Evolutionary conservation across 30 jellyfish, hydroid and myxozoan species (phyloP), one percentile per base, ranked within the genome.

Genomic region (Sanderia malayensis): DNA sequence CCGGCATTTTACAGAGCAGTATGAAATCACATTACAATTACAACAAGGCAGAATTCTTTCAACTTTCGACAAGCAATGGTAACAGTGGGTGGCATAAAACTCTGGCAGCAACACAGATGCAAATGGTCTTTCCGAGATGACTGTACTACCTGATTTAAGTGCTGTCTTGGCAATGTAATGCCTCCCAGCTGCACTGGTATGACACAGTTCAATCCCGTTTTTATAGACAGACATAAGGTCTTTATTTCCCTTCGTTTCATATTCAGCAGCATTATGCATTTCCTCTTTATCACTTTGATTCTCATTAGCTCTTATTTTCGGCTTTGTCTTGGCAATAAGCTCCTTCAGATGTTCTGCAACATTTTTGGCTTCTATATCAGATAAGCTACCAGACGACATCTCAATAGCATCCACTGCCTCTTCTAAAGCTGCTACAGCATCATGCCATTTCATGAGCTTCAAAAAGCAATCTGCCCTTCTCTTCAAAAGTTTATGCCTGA

Each of bases 121-220:
- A 71, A 32, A 90, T 32, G 98, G 96, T 45, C 71, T 61, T 61
- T 90, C 98, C 18, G 62, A n/a, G 21, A 90, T 71, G 28, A 90
- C 34, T 7, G 46, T 67, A 57, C 70, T 80, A 1, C 98, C 98
- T 6, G 49, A 26, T 17, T 30, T 70, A 60, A 90, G 33, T 19
- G 74, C 68, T 49, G 63, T 83, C 60, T 64, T 49, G 13, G 98
- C 90, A 18, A 79, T 28, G 23, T 83, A 24, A 52, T 74, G 70
- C 32, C 98, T 81, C n/a, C 98, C 98, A 30, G 58, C 81, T 55
- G 60, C 13, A 1, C 46, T 45, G 46, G 46, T 70, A 23, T 52
- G 22, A 29, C 73, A 22, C 26, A 74, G 2, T 60, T 30, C 69
- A 11, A 79, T 44, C n/a, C 82, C 90, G 47, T 32, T 58, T 26